Percentiles rank a stretch among this genome's conserved stretches.
Evolutionary conservation across 1,140 invertebrate genomes (phyloP).

Genomic region (Achroia grisella): DNA sequence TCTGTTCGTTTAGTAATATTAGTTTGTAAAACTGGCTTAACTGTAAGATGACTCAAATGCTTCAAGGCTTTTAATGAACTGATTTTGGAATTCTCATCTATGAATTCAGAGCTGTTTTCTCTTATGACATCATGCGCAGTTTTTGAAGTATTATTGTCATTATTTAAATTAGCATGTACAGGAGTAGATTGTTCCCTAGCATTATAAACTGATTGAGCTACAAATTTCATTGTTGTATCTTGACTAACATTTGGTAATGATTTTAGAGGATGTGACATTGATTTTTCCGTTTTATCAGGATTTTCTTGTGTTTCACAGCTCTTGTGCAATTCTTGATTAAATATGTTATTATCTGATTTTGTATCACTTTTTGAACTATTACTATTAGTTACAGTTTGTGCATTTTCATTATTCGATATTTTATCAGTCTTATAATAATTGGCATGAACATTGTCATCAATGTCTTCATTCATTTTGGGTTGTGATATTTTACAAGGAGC

Average conservation of each 20-base stretch:
- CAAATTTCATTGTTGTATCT: neutral
- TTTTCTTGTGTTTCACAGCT: too few relatives aligned
- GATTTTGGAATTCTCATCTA: constrained; percentile 6
- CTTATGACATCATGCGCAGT: constrained; percentile 6
- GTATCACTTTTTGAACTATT: neutral
- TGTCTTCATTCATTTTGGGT: neutral
- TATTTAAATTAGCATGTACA: neutral
- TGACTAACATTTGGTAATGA: constrained; percentile 1
- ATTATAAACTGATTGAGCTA: neutral
- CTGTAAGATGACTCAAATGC: constrained; percentile 46
- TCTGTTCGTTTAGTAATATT: neutral
- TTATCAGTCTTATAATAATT: too few relatives aligned
- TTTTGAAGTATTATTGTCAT: constrained; percentile 3
- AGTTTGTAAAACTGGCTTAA: constrained; percentile 28
- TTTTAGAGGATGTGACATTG: neutral
- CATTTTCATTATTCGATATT: too few relatives aligned
- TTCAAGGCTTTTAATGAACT: constrained; percentile 37
- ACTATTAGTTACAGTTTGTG: neutral
- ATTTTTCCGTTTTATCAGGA: too few relatives aligned
- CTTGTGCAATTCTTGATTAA: too few relatives aligned
- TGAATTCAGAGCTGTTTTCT: constrained; percentile 2
- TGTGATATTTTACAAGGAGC: neutral
- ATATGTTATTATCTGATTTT: neutral
- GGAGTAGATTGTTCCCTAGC: neutral
- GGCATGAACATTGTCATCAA: neutral